Evolutionary conservation across 2,113 vertebrate species (phyloP), one percentile per base, ranked within the genome.

Genomic region (Percopsis transmontana): DNA sequence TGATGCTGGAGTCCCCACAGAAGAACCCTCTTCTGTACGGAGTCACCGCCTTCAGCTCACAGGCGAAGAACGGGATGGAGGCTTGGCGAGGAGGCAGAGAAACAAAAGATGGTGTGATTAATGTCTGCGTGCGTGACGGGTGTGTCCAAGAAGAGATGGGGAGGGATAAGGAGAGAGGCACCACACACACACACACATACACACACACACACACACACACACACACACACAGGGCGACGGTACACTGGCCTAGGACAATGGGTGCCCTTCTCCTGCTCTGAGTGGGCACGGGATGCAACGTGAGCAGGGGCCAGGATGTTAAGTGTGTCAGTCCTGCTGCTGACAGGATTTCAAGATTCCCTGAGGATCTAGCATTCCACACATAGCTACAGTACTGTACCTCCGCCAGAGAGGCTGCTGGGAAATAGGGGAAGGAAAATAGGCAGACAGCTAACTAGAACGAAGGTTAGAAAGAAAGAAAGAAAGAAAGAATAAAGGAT

Each of bases 11-110:
- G 70, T 95, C 92, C 3, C 90, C 88, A 7, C 93, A 94, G 88
- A 93, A 94, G 80, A 93, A 93, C 3, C 93, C 94, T 23, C 85
- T 86, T 45, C 27, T 82, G 62, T 93, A 85, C 0, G 94, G 87
- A 5, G 75, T 84, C 55, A 94, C 88, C 0, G 91, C 74, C 64
- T 89, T 83, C 40, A 92, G 64, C 80, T 94, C 92, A 20, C 92
- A 93, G 5, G 91, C 90, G 65, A 92, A 85, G 83, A 93, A 93
- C 24, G 94, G 93, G 63, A 93, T 86, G 66, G 91, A 93, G 62
- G 91, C 93, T 93, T 86, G 80, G 56, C 69, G 77, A 24, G 78
- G 18, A 53, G 42, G 41, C 44, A 24, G 21, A 47, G 45, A 58
- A n/a, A 55, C 63, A 80, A 74, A 72, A 84, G 59, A 64, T 56